phyloP scores from a whole-genome alignment of 2,797 vertebrate species.

The Scarus forsteni region DNA sequence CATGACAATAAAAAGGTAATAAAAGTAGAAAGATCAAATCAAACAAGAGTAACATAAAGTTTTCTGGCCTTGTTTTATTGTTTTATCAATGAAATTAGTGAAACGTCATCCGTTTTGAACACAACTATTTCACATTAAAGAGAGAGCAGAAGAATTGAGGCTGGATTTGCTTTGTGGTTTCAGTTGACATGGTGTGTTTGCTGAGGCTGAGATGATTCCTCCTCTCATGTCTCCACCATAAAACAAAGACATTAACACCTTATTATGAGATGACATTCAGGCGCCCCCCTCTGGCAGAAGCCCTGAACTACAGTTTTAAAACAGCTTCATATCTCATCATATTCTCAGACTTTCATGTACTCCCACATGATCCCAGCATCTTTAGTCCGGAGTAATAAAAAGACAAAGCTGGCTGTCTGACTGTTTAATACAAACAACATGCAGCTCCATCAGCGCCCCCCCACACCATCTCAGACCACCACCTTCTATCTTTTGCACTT shows the following conservation, averaged over 20 bases:
- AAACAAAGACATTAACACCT: slow-evolving; percentile 50
- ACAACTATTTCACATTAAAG: too few species aligned
- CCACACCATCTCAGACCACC: slow-evolving; percentile 47
- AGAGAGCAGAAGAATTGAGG: too few species aligned
- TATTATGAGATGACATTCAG: slow-evolving; percentile 67
- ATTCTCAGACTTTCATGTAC: slow-evolving; percentile 9
- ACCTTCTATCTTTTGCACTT: slow-evolving; percentile 59
- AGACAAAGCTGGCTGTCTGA: not conserved
- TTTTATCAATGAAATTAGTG: too few species aligned
- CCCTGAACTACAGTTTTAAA: slow-evolving; percentile 45
- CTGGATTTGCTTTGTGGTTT: too few species aligned
- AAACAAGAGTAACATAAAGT: too few species aligned
- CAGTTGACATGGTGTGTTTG: too few species aligned
- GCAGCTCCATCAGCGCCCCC: slow-evolving; percentile 27
- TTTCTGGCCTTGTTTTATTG: too few species aligned
- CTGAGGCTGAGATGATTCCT: slow-evolving; percentile 7
- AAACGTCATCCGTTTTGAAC: too few species aligned
- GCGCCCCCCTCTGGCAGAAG: slow-evolving; percentile 81
- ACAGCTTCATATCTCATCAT: slow-evolving; percentile 3
- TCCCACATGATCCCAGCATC: slow-evolving; percentile 5
- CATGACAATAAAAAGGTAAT: too few species aligned
- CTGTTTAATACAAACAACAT: slow-evolving; percentile 15
- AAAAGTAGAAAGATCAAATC: too few species aligned
- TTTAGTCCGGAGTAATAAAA: slow-evolving; percentile 22
- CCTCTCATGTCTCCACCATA: slow-evolving; percentile 29